Base-by-base conservation (phyloP, 2,113 vertebrate genomes). In the Kryptolebias marmoratus region DNA sequence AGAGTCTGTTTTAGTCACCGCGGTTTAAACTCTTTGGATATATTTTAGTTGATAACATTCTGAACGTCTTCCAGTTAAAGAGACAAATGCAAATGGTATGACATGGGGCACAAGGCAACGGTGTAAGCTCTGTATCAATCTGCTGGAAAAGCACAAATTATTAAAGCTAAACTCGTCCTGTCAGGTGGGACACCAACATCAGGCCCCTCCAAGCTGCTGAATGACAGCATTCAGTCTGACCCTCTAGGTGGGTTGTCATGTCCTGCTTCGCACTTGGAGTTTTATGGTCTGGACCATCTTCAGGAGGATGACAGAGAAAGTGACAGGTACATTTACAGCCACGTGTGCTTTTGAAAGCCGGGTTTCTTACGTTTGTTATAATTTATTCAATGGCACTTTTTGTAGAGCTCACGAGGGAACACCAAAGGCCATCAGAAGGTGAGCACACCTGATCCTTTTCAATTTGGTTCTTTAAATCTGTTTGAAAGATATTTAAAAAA, bases 281-380 rank as follows among this genome's bases (percentile, higher is more conserved):
- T 95, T 49, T 94, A 92, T 81, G 85, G 77, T 12, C 65, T 96
- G 79, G 97, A 98, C 76, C 96, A 97, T 74, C 91, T 97, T 70
- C 96, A 95, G 53, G 96, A 98, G 90, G 97, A 99, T 45, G 96
- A 97, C 54, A 91, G 94, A 81, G 97, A 99, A 63, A 88, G 91
- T 10, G 96, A 99, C 84, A 96, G 96, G 97, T 97, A 86, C 47
- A 4, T 63, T 69, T 18, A 27, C 1, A 64, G n/a, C 64, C 15
- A 49, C 18, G 60, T 59, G 15, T 69, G 18, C 2, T 11, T 14
- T 44, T 56, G 3, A 22, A 15, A 1, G 12, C 11, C 13, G 1
- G 42, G 36, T 48, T 7, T 22, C 18, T 15, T 13, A 42, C 55
- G 39, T 36, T 71, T 58, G 54, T 36, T 61, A 61, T 59, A 52